These are phyloP conservation scores for Pollachius pollachius DNA, from an alignment of 2,113 vertebrate species.

Conservation along the genomic window DNA sequence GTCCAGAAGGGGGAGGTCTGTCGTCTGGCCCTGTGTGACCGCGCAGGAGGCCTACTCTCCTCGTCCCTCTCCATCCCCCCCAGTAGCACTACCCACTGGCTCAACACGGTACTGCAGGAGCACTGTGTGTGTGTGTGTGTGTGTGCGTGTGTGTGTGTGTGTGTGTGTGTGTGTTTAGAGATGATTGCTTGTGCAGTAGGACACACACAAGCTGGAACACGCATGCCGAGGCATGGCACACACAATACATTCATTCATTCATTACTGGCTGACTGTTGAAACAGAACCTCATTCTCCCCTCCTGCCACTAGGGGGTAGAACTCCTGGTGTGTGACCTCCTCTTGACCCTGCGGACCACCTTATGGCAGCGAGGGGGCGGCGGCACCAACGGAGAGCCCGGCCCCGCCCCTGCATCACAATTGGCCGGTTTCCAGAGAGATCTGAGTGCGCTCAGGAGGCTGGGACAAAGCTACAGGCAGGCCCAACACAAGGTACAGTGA, in stretches of 20 bases:
- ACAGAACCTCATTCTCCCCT: neutral
- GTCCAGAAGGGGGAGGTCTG: constrained; percentile 85
- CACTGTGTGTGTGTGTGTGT: neutral
- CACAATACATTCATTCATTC: neutral
- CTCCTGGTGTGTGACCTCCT: constrained; percentile 91
- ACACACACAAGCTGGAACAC: constrained; percentile 8
- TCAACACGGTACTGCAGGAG: constrained; percentile 79
- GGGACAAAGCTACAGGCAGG: constrained; percentile 86
- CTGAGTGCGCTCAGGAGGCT: constrained; percentile 90
- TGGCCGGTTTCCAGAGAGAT: constrained; percentile 94
- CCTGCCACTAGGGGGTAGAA: constrained; percentile 81
- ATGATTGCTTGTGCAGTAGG: too few relatives aligned
- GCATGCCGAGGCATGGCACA: constrained; percentile 3
- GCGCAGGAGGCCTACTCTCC: constrained; percentile 87
- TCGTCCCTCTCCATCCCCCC: constrained; percentile 79
- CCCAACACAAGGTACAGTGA: constrained; percentile 87
- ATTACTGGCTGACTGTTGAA: neutral
- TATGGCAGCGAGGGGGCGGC: constrained; percentile 89
- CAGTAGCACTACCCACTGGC: constrained; percentile 71
- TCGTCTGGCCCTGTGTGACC: constrained; percentile 81
- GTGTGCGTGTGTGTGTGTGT: too few relatives aligned
- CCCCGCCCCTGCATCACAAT: constrained; percentile 81
- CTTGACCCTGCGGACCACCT: constrained; percentile 86
- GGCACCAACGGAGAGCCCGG: constrained; percentile 84
- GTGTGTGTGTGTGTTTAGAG: too few relatives aligned